Conservation (phyloP, 2,113 vertebrate species). For the Canis aureus region DNA sequence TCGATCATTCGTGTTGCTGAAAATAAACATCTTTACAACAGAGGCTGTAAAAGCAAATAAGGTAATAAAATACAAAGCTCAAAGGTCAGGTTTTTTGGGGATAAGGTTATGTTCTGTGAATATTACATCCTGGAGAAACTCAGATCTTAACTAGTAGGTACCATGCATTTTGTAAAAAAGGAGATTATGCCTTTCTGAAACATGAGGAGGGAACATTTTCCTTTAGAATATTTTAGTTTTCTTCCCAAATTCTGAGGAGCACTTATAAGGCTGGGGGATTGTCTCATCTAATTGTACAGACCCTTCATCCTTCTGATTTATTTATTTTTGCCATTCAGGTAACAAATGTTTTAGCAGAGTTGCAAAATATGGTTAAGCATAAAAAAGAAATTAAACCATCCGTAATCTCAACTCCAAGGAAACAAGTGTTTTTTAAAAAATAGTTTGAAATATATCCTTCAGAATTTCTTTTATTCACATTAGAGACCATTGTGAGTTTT, state of each 20-base stretch:
- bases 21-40: conserved; percentile 49
- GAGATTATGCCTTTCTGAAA: not conserved
- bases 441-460: not conserved
- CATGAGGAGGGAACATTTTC: not conserved
- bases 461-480: not conserved
- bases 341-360: not conserved
- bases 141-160: not conserved
- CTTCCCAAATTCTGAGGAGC: not conserved
- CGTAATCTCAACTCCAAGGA: not conserved
- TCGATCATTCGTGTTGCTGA: not conserved
- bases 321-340: not conserved
- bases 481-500: not conserved
- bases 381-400: not conserved
- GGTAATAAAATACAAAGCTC: not conserved
- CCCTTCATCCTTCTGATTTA: not conserved
- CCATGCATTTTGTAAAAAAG: not conserved
- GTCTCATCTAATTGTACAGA: not conserved
- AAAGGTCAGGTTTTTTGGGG: not conserved
- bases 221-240: not conserved
- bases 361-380: not conserved
- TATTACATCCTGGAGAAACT: not conserved
- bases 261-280: not conserved
- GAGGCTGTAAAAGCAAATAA: conserved; percentile 19
- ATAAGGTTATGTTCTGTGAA: not conserved
- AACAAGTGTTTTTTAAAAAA: not conserved